Conservation (phyloP, 2,113 vertebrate genomes). For the Apaloderma vittatum region DNA sequence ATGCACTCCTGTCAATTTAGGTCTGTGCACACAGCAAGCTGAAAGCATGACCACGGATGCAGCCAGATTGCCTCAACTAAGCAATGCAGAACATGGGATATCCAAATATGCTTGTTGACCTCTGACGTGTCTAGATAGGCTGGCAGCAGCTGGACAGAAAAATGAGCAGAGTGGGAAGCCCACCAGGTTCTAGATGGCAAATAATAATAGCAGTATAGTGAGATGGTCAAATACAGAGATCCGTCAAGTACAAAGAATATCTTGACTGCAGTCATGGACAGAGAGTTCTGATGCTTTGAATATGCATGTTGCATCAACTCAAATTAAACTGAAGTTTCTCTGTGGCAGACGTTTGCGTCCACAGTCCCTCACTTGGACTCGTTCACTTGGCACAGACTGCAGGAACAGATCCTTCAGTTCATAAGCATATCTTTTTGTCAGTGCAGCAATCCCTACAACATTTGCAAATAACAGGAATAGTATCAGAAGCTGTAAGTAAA, state of each 20-base stretch:
- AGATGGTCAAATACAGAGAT: background rate
- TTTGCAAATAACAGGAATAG: background rate
- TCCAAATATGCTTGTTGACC: background rate
- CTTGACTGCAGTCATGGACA: background rate
- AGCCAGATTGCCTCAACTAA: rapidly evolving
- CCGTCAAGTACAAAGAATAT: background rate
- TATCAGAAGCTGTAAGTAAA: background rate
- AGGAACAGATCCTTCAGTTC: background rate
- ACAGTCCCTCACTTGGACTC: background rate
- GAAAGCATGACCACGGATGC: background rate
- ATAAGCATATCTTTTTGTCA: background rate
- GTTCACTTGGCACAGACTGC: background rate
- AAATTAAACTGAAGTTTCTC: background rate
- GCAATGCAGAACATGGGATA: background rate
- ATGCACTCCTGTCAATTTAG: background rate
- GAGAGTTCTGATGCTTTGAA: background rate
- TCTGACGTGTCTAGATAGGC: background rate
- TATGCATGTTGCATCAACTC: background rate
- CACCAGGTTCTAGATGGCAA: background rate
- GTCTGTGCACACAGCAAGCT: background rate
- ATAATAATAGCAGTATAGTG: background rate
- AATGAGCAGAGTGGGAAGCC: background rate
- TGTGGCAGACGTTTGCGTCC: background rate
- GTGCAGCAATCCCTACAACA: background rate
- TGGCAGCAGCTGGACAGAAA: background rate